Evolutionary conservation across 2,888 invertebrate species (phyloP).

Genomic region (Pollenia amentaria): DNA sequence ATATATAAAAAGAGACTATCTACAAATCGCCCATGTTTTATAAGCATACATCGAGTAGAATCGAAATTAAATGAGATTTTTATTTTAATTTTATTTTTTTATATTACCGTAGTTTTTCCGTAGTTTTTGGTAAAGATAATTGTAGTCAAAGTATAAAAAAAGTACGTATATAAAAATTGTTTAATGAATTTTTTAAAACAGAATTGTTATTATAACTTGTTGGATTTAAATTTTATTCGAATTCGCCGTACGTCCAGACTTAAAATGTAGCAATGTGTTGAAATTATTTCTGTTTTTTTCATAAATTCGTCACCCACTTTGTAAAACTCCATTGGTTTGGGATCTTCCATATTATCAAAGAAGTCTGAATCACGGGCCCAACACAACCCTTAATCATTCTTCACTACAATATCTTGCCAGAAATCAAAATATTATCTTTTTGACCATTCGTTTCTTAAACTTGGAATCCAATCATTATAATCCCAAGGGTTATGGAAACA

Average conservation of each 20-base stretch:
- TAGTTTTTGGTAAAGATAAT: too few species aligned
- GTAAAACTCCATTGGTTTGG: slow-evolving; percentile 79
- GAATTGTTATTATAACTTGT: too few species aligned
- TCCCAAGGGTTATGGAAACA: slow-evolving; percentile 79
- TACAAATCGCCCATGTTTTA: too few species aligned
- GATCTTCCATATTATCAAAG: slow-evolving; percentile 78
- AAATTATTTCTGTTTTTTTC: slow-evolving; percentile 35
- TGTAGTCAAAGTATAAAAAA: too few species aligned
- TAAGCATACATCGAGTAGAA: too few species aligned
- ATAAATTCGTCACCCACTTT: slow-evolving; percentile 74
- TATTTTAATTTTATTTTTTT: too few species aligned
- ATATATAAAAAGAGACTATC: too few species aligned
- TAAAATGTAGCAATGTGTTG: neutral
- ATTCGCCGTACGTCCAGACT: neutral
- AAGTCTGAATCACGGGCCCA: slow-evolving; percentile 81
- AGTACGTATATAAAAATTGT: too few species aligned
- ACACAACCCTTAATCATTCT: slow-evolving; percentile 80
- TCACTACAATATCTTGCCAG: slow-evolving; percentile 81
- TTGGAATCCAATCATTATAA: slow-evolving; percentile 82
- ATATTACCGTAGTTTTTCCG: too few species aligned
- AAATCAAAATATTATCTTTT: slow-evolving; percentile 78
- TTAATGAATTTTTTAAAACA: too few species aligned
- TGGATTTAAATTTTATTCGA: too few species aligned
- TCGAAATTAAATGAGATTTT: too few species aligned
- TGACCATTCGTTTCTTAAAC: slow-evolving; percentile 80